These are phyloP conservation scores for Alloscopus bannaensis DNA, from an alignment of 2,888 invertebrate genomes.

Conservation along the genomic window DNA sequence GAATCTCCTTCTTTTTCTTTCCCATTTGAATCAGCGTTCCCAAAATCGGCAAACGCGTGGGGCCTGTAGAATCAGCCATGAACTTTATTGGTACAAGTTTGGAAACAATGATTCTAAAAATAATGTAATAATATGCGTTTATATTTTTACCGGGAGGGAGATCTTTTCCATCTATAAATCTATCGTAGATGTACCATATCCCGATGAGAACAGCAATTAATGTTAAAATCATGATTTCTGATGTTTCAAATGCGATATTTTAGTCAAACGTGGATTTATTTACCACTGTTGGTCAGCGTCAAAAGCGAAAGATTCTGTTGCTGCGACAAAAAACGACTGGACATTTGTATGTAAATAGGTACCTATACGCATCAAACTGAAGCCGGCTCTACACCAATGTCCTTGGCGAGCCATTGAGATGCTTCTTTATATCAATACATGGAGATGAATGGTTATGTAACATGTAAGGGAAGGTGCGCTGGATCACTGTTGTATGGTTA, in stretches of 20 bases:
- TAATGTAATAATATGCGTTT: neutral
- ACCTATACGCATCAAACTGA: no score
- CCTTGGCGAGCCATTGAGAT: no score
- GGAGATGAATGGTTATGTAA: no score
- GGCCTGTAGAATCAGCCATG: conserved; percentile 44
- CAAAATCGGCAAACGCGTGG: conserved; percentile 48
- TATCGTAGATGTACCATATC: conserved; percentile 48
- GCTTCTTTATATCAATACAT: no score
- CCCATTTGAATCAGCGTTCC: conserved; percentile 57
- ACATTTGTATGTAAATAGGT: no score
- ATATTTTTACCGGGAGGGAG: conserved; percentile 53
- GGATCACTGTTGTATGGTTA: no score
- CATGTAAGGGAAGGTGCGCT: no score
- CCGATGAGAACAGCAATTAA: conserved; percentile 1
- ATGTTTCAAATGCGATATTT: neutral
- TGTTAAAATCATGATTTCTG: neutral
- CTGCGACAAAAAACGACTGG: no score
- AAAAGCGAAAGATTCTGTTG: no score
- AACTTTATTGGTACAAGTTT: neutral
- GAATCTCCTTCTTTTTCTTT: conserved; percentile 27
- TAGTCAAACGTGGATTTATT: no score
- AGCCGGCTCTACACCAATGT: no score
- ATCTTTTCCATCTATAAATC: conserved; percentile 40
- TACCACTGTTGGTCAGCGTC: no score
- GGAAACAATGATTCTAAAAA: neutral